phyloP scores from a whole-genome alignment of 2,888 invertebrate species.

The Amiota minor region DNA sequence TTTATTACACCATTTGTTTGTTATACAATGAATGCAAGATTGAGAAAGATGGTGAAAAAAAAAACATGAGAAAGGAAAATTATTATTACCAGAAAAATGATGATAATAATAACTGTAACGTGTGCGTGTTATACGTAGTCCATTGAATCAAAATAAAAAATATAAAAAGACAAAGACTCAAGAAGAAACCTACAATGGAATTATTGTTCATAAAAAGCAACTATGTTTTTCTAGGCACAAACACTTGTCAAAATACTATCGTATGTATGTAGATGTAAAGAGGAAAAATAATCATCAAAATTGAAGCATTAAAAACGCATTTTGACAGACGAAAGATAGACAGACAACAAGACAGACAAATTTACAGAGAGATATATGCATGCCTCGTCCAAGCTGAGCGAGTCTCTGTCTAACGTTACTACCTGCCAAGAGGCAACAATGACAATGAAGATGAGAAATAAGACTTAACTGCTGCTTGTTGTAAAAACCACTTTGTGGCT shows the following conservation, averaged over 20 bases:
- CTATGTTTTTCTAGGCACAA: conserved; percentile 39
- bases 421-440: neutral
- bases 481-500: conserved; percentile 56
- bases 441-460: conserved; percentile 14
- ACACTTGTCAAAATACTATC: conserved; percentile 58
- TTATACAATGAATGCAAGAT: neutral
- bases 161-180: neutral
- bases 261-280: neutral
- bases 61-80: neutral
- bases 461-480: no score
- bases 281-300: conserved; percentile 19
- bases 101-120: conserved; percentile 23
- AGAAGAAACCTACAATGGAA: neutral
- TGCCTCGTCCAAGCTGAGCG: neutral
- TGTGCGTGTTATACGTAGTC: conserved; percentile 23
- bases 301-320: conserved; percentile 51
- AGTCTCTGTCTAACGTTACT: no score
- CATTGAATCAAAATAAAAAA: neutral
- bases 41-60: neutral
- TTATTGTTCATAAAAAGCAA: neutral
- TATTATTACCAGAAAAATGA: neutral
- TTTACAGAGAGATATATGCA: neutral
- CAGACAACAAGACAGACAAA: neutral
- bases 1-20: conserved; percentile 45
- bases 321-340: conserved; percentile 44